Evolutionary conservation across 2,113 vertebrate species (phyloP), one percentile per base, ranked within the genome.

Genomic region (Mandrillus leucophaeus): DNA sequence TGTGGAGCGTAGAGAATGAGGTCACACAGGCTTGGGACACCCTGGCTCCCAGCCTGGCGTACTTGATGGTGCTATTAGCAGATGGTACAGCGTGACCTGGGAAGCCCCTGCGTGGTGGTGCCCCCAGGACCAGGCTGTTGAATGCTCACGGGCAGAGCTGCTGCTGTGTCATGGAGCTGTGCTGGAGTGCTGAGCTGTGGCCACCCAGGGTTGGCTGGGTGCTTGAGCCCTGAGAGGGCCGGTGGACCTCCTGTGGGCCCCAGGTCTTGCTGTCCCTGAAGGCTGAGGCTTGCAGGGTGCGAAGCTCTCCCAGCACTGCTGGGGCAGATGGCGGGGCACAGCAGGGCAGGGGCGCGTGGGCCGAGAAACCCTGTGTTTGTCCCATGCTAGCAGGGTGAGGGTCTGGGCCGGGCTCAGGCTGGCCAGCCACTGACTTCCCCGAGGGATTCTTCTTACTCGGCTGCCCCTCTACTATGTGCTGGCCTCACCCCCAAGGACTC

Each of bases 151-250:
- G 68, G 66, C 23, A 14, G 22, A 75, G 57, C 55, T 91, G 61
- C 45, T 0, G 1, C 57, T 8, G 1, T 68, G 68, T 18, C 1
- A 0, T 1, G 5, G 38, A 55, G 27, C 8, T 18, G 14, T 93
- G 35, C 87, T 68, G 4, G 2, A 0, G 1, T 35, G 92, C 48
- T 18, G 61, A 50, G 20, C 5, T 2, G 2, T 20, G 61, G 17
- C 40, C 50, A 14, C 12, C 18, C 4, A 2, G 9, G 16, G 45
- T 48, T 30, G n/a, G 32, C 16, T 0, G 8, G n/a, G 13, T 61
- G 48, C 43, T 2, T 6, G 85, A 38, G 14, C 9, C 43, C 12
- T 13, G 22, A 55, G 72, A 18, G 0, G 35, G n/a, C 52, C 0
- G 0, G 10, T 14, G 13, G 72, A 30, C 81, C 27, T 32, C 38